These are phyloP conservation scores for Tangara arthus DNA, from an alignment of 2,797 vertebrate species.

Conservation along the genomic window DNA sequence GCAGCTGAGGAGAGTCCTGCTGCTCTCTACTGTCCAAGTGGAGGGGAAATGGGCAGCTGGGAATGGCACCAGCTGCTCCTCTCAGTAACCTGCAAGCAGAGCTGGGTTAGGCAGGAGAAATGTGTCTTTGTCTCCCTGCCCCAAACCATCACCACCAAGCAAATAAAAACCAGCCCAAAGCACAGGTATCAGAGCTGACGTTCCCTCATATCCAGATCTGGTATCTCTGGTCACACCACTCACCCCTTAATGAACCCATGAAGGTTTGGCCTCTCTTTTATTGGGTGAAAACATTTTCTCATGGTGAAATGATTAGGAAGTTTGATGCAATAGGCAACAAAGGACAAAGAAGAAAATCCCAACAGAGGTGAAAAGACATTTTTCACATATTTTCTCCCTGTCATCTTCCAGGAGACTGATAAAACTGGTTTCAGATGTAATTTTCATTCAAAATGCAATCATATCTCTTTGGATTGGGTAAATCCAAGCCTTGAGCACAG, in stretches of 20 bases:
- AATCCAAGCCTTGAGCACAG: not conserved
- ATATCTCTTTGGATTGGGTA: not conserved
- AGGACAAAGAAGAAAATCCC: not conserved
- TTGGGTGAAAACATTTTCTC: conserved; percentile 35
- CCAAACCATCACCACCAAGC: not conserved
- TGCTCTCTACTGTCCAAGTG: not conserved
- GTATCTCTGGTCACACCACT: not conserved
- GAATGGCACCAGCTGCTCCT: not conserved
- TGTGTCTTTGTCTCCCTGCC: not conserved
- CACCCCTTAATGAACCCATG: not conserved
- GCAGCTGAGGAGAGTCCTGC: not conserved
- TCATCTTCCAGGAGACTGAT: conserved; percentile 49
- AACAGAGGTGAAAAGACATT: not conserved
- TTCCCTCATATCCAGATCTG: not conserved
- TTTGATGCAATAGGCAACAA: not conserved
- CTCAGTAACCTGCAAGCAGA: not conserved
- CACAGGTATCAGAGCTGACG: rapidly evolving
- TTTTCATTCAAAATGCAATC: conserved; percentile 9
- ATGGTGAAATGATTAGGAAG: not conserved
- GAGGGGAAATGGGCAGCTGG: not conserved
- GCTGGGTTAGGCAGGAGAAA: not conserved
- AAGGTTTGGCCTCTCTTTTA: not conserved
- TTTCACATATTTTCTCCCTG: conserved; percentile 40
- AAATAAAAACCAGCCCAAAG: not conserved
- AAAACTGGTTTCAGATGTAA: conserved; percentile 54